Evolutionary conservation across 2,797 vertebrate species (phyloP).

Genomic region (Lemur catta): DNA sequence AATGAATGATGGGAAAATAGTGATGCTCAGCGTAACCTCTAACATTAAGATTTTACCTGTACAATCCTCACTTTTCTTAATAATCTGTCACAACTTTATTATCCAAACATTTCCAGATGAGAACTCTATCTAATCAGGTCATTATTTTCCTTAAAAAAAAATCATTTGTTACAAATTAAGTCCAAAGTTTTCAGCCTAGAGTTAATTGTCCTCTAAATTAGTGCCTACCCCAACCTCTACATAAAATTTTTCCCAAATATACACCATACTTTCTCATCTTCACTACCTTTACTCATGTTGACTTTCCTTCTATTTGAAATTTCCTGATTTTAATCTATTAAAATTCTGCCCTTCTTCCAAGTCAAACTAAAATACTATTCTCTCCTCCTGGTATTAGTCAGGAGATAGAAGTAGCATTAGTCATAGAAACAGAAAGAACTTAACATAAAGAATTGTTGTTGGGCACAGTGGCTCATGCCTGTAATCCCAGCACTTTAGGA

Average conservation of each 20-base stretch:
- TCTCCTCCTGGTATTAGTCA: not conserved
- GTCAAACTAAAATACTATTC: slow-evolving; percentile 46
- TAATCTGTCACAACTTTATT: not conserved
- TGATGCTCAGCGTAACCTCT: not conserved
- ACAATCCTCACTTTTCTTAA: not conserved
- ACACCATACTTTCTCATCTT: not conserved
- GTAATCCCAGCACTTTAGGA: not conserved
- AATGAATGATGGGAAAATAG: not conserved
- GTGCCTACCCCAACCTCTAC: not conserved
- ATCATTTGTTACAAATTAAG: slow-evolving; percentile 19
- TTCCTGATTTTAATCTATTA: slow-evolving; percentile 22
- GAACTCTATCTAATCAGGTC: not conserved
- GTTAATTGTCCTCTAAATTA: slow-evolving; percentile 34
- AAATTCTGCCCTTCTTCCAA: slow-evolving; percentile 29
- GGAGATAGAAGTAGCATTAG: not conserved
- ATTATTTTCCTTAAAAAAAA: not conserved
- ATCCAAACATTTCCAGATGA: not conserved
- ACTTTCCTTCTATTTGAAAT: slow-evolving; percentile 35
- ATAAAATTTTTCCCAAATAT: slow-evolving; percentile 41
- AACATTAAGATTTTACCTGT: not conserved
- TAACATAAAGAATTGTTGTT: not conserved
- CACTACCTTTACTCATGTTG: slow-evolving; percentile 15
- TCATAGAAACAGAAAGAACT: slow-evolving; percentile 20
- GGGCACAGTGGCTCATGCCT: not conserved
- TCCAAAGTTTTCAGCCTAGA: slow-evolving; percentile 27